Evolutionary conservation across 1,140 invertebrate species (phyloP), one percentile per base, ranked within the genome.

Genomic region (Rhyacophila brunnea): DNA sequence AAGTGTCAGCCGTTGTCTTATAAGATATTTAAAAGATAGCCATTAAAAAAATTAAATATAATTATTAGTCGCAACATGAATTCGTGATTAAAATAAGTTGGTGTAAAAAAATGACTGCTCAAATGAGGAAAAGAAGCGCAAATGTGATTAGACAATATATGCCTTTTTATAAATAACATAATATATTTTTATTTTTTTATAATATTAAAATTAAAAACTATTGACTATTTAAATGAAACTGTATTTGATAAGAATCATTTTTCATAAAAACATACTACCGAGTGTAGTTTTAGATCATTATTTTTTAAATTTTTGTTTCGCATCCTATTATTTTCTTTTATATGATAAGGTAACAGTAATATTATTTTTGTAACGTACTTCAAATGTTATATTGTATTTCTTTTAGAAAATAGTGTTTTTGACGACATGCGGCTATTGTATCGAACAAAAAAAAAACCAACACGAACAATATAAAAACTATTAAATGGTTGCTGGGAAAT

Each of bases 111-210:
- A 28, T n/a, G 38, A 40, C 38, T 40, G 38, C 38, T 40, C 38
- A 40, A 40, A 5, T 40, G 11, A 5, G 15, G 15, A 40, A n/a
- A n/a, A n/a, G 38, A 40, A 40, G 38, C 38, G 38, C 38, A 40
- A 40, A 40, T 40, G 38, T 40, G 38, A 40, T 40, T 40, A 40
- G 38, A 40, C 11, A 40, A 40, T 40, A 40, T 40, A 28, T 28
- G 15, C 11, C 15, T 40, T 15, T 13, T 13, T 35, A 35, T 6
- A 35, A 35, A 35, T 35, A 35, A 7, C n/a, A n/a, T n/a, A n/a
- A 28, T 3, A 28, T 40, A 40, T 40, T 40, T 13, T 13, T 40
- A 4, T n/a, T 40, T 13, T 40, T n/a, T n/a, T 40, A 40, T 13
- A n/a, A 40, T 40, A 6, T 7, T 7, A 35, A 40, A 5, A 40